These are phyloP conservation scores for Hipposideros larvatus DNA, from an alignment of 2,797 vertebrate genomes.

Conservation along the genomic window DNA sequence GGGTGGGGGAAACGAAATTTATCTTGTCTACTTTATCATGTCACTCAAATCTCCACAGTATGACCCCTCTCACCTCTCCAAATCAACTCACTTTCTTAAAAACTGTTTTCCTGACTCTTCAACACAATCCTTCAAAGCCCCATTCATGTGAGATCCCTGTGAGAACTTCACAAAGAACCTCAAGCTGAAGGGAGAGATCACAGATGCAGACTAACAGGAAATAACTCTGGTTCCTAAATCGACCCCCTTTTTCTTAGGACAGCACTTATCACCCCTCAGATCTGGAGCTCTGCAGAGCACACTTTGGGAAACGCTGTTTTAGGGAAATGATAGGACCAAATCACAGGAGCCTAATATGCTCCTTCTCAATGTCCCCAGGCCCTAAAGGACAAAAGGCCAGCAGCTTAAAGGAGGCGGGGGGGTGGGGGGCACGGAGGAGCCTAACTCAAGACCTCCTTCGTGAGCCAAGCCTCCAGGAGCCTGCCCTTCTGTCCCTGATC, in stretches of 20 bases:
- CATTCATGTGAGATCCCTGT: neutral
- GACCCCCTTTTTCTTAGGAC: neutral
- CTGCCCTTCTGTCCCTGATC: neutral
- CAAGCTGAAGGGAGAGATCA: neutral
- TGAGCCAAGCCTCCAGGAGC: neutral
- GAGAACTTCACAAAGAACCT: neutral
- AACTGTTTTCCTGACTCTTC: neutral
- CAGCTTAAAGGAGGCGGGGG: neutral
- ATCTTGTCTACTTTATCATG: neutral
- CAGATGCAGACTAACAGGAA: neutral
- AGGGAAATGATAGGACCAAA: neutral
- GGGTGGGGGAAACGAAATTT: neutral
- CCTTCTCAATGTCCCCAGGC: neutral
- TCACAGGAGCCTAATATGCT: neutral
- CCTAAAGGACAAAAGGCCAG: neutral
- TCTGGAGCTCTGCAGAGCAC: neutral
- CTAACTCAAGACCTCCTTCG: neutral
- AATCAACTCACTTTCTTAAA: neutral
- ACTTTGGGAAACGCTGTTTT: neutral
- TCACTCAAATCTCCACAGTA: neutral
- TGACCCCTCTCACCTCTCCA: neutral
- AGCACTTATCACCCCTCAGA: neutral
- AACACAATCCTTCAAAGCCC: neutral
- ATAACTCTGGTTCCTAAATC: neutral
- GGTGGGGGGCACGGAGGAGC: neutral